These are phyloP conservation scores for Catharus fuscescens DNA, from an alignment of 2,113 vertebrate genomes.

Conservation along the genomic window DNA sequence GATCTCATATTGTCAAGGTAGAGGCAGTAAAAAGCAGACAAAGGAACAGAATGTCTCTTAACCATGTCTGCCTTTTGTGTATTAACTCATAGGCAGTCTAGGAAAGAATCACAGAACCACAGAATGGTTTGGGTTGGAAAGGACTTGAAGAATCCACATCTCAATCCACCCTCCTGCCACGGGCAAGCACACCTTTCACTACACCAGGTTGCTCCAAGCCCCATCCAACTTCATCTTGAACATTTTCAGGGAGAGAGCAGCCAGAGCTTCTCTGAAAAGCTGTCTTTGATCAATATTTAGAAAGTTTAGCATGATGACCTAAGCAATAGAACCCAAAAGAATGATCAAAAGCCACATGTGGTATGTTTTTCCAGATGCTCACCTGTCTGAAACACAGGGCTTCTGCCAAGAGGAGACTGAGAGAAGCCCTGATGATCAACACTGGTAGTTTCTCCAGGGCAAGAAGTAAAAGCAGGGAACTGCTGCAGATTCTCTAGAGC, in stretches of 20 bases:
- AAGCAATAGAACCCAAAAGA: neutral
- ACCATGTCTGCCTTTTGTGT: neutral
- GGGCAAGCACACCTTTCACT: neutral
- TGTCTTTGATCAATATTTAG: neutral
- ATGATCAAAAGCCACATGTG: neutral
- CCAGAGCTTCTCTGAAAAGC: neutral
- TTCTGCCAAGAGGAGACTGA: constrained; percentile 74
- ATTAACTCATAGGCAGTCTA: neutral
- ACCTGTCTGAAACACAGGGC: constrained; percentile 75
- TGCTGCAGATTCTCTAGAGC: constrained; percentile 97
- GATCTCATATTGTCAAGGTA: neutral
- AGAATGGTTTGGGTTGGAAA: neutral
- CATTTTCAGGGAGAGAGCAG: neutral
- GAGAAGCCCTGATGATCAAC: constrained; percentile 72
- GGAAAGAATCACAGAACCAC: neutral
- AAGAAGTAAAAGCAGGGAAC: constrained; percentile 92
- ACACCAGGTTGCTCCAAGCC: neutral
- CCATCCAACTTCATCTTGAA: neutral
- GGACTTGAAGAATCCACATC: neutral
- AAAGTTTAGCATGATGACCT: neutral
- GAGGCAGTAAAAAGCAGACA: neutral
- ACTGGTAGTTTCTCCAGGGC: constrained; percentile 70
- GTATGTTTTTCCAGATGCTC: neutral
- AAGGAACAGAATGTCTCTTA: neutral
- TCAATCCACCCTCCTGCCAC: neutral